Evolutionary conservation across 2,888 invertebrate genomes (phyloP).

Genomic region (Sialis fuliginosa): DNA sequence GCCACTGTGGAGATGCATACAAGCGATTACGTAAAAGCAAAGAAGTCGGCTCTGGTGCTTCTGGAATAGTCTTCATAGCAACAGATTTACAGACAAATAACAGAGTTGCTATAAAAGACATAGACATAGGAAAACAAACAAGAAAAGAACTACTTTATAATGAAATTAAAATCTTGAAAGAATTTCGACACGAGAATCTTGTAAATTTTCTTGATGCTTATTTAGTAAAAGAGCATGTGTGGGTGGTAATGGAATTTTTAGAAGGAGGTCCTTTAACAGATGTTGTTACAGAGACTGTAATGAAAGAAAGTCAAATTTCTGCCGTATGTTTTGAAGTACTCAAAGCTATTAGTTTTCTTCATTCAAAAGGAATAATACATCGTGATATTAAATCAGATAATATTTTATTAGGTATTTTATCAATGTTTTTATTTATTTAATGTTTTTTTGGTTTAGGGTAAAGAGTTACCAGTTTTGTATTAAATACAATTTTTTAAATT

Average conservation of each 20-base stretch:
- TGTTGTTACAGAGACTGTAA: constrained; percentile 91
- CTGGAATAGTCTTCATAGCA: constrained; percentile 83
- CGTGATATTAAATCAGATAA: constrained; percentile 97
- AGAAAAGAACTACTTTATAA: constrained; percentile 91
- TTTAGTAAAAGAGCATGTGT: constrained; percentile 78
- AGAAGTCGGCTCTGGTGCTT: constrained; percentile 83
- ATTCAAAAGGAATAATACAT: constrained; percentile 79
- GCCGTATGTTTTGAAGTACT: constrained; percentile 83
- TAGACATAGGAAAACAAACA: constrained; percentile 85
- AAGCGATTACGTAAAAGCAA: constrained; percentile 59
- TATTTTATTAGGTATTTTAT: constrained; percentile 39
- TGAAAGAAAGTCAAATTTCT: constrained; percentile 94
- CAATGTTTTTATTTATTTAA: too few species aligned
- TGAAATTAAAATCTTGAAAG: constrained; percentile 82
- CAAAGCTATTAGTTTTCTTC: constrained; percentile 76
- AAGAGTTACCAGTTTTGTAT: too few species aligned
- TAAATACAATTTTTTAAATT: too few species aligned
- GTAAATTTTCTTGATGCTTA: constrained; percentile 92
- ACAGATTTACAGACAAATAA: constrained; percentile 52
- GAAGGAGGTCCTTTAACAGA: constrained; percentile 93
- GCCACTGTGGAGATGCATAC: constrained; percentile 67
- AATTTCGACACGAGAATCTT: constrained; percentile 83
- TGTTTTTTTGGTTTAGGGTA: too few species aligned
- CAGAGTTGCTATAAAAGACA: constrained; percentile 89
- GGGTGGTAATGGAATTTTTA: constrained; percentile 93